Base-by-base conservation (phyloP, 1,140 invertebrate species). In the Leguminivora glycinivorella region DNA sequence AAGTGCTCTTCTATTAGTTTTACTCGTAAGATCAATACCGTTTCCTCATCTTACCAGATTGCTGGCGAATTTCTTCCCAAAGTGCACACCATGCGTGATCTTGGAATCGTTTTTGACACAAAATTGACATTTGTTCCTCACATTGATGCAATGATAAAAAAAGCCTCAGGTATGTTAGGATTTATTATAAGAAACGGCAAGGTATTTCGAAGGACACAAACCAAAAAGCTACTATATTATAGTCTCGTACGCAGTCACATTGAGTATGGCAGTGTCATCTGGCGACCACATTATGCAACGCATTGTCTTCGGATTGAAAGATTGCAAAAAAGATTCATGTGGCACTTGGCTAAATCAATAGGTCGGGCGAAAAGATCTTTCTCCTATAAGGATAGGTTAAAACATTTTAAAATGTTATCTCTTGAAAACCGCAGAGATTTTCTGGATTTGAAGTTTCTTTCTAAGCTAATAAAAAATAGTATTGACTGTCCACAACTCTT, bases 241-340 rank as follows among this genome's bases (percentile, higher is more conserved):
- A n/a, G n/a, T n/a, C n/a, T n/a, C n/a, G n/a, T n/a, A n/a, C n/a
- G n/a, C n/a, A n/a, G n/a, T n/a, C n/a, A n/a, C n/a, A n/a, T n/a
- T n/a, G n/a, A n/a, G n/a, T n/a, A n/a, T n/a, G n/a, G n/a, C n/a
- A n/a, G n/a, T n/a, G n/a, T n/a, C n/a, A n/a, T n/a, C n/a, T n/a
- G n/a, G n/a, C n/a, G n/a, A n/a, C n/a, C n/a, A n/a, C n/a, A n/a
- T n/a, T n/a, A n/a, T n/a, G n/a, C n/a, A n/a, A n/a, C n/a, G n/a
- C n/a, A n/a, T n/a, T n/a, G n/a, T n/a, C n/a, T n/a, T n/a, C n/a
- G n/a, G n/a, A n/a, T n/a, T n/a, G 71, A 67, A 38, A 72, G 58
- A 24, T 43, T 73, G 5, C 40, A 73, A 60, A 38, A 70, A 9
- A 31, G 52, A 9, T 71, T 74, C 52, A 31, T 75, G 31, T 26